Evolutionary conservation across 2,888 invertebrate species (phyloP).

Genomic region (Nipponacmea schrenckii): DNA sequence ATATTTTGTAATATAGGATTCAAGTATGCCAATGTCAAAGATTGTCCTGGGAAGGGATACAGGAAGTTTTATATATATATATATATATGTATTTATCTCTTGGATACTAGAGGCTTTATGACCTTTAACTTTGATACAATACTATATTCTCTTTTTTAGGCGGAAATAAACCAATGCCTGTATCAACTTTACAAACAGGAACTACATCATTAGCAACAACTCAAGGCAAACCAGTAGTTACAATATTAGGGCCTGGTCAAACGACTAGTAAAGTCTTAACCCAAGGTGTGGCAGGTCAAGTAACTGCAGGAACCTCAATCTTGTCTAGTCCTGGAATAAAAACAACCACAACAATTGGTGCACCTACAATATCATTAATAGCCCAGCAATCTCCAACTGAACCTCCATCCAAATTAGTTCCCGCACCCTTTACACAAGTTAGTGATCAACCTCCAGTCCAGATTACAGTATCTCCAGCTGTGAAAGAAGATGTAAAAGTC

Average conservation of each 20-base stretch:
- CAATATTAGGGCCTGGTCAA: constrained; percentile 49
- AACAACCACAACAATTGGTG: constrained; percentile 8
- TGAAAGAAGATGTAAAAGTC: constrained; percentile 19
- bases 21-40: too few species aligned
- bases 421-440: constrained; percentile 22
- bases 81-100: too few species aligned
- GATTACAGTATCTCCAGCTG: constrained; percentile 53
- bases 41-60: too few species aligned
- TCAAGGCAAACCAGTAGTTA: constrained; percentile 50
- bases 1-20: too few species aligned
- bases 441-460: constrained; percentile 47
- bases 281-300: not conserved
- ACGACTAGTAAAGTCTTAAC: not conserved
- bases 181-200: constrained; percentile 41
- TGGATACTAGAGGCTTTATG: too few species aligned
- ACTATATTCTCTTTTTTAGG: too few species aligned
- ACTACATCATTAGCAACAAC: constrained; percentile 33
- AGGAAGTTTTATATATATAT: too few species aligned
- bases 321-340: constrained; percentile 16
- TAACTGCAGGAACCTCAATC: constrained; percentile 35
- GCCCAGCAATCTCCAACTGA: constrained; percentile 49
- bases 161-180: constrained; percentile 48
- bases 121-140: too few species aligned
- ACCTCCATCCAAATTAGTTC: constrained; percentile 26
- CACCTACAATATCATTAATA: constrained; percentile 51